Base-by-base conservation (phyloP, 2,797 vertebrate genomes). In the Eospalax fontanierii region DNA sequence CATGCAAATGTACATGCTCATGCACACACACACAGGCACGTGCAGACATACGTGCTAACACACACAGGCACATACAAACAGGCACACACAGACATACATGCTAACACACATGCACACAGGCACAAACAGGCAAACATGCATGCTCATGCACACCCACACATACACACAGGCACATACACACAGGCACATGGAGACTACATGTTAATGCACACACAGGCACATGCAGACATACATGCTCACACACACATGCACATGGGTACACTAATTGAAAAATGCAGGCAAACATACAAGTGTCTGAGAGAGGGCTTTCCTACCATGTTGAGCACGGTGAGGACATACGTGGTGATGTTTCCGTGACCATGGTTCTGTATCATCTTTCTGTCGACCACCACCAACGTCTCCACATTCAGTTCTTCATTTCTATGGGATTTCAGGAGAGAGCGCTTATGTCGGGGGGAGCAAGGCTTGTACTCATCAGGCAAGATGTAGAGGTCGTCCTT, bases 341-440 rank as follows among this genome's bases (percentile, higher is more conserved):
- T 99, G 71, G 99, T 99, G 85, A 99, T 98, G 93, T 99, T 99
- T 87, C 99, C 98, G 4, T 98, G 99, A n/a, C 99, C 99, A 0
- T 99, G 99, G 97, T 98, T 99, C 61, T 99, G 98, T 98, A 99
- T 99, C 99, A 99, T 99, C 97, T 98, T 98, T 65, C 96, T 98
- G 98, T 99, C 99, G 5, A 99, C 99, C 92, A 99, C 99, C 95
- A 99, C 99, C 96, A 99, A 97, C 0, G 99, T 99, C 98, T 99
- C 99, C 93, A 99, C 99, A 3, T 99, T 99, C 91, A 99, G 98
- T 75, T 98, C 99, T 90, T 98, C 98, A 43, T 97, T 98, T 68
- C 87, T 95, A 8, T 98, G 98, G 88, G 97, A 96, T 95, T 98
- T 99, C 70, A 98, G 96, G 59, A 98, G 98, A 0, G 99, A 99